Evolutionary conservation across 2,113 vertebrate species (phyloP).

Genomic region (Grammomys dolichurus): DNA sequence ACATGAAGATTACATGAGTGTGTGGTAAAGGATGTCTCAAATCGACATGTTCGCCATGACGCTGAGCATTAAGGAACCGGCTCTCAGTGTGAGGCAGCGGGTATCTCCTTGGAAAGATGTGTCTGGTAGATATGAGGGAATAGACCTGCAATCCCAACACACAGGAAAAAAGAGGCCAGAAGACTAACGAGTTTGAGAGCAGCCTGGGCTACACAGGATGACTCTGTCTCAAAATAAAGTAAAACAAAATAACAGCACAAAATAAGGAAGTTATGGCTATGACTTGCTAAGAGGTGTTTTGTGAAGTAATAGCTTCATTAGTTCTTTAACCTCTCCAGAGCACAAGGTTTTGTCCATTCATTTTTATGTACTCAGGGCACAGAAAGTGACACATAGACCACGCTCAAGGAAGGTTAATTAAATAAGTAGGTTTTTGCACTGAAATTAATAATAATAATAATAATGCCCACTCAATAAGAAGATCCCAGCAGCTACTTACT

Average conservation of each 20-base stretch:
- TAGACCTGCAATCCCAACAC: background rate
- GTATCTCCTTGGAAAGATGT: background rate
- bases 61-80: background rate
- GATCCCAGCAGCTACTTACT: background rate
- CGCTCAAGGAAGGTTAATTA: background rate
- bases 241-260: background rate
- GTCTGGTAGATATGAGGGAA: background rate
- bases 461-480: background rate
- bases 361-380: background rate
- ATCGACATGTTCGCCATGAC: constrained; percentile 29
- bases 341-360: background rate
- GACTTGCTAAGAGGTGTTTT: background rate
- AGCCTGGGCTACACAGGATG: background rate
- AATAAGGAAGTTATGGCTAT: background rate
- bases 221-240: background rate
- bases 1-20: constrained; percentile 67
- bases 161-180: background rate
- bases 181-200: background rate
- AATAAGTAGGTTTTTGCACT: background rate
- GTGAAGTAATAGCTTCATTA: background rate
- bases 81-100: background rate
- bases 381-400: background rate
- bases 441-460: background rate
- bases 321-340: background rate
- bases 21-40: constrained; percentile 65